Base-by-base conservation (phyloP, 1,140 invertebrate species). In the Pteromalus puparum region DNA sequence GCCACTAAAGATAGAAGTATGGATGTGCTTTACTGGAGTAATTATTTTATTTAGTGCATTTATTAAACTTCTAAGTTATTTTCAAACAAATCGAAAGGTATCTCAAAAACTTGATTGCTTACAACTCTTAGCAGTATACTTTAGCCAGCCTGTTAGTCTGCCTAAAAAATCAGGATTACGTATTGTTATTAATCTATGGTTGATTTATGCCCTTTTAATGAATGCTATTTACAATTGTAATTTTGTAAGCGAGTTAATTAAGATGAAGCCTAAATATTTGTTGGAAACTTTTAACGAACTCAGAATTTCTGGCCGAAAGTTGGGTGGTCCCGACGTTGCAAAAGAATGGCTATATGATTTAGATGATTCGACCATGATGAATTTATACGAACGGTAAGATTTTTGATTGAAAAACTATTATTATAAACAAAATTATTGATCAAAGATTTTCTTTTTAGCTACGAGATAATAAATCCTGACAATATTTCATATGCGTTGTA, bases 221-320 rank as follows among this genome's bases (percentile, higher is more conserved):
- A 77, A 77, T 61, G 26, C 75, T 2, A 18, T 77, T 18, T 77
- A 77, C 48, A 77, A 77, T 61, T 77, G 48, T 15, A 77, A 77
- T 77, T 77, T 77, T 34, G 46, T 77, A 61, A 77, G 75, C n/a
- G 18, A 6, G 0, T 6, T 77, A 18, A 61, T 77, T 30, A 77
- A 77, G 12, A 48, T 18, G 5, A 13, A 10, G 2, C 46, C 75
- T 28, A 30, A 13, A 15, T 3, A 77, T 34, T 26, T 61, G 26
- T 7, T 77, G 46, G 26, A 61, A 30, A 77, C 53, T 15, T 77
- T 77, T 61, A 1, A 65, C 0, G 75, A 77, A 18, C 30, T 77
- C 21, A 26, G 30, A 34, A 61, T 18, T 28, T 77, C 75, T 3
- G 28, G 28, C 18, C 75, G 75, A 4, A 77, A 48, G 61, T 18